These are phyloP conservation scores for Notarius quadriscutis DNA, from an alignment of 2,113 vertebrate species.

Conservation along the genomic window DNA sequence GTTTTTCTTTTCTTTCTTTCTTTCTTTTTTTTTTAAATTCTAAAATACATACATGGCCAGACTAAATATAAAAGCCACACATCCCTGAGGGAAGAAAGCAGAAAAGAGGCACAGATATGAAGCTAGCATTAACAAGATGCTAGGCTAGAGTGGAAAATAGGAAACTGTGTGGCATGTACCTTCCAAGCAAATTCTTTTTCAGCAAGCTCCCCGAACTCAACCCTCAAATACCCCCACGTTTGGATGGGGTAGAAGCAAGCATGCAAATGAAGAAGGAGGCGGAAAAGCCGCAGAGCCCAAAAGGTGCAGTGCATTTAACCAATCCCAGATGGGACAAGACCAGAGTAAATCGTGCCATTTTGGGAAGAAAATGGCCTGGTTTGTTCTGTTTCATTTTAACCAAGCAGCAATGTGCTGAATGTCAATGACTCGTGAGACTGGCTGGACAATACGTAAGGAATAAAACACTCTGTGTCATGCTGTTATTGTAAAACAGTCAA, in stretches of 20 bases:
- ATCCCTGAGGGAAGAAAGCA: neutral
- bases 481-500: neutral
- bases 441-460: neutral
- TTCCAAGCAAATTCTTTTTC: constrained; percentile 63
- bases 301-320: constrained; percentile 5
- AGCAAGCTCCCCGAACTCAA: neutral
- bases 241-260: neutral
- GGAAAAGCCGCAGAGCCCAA: neutral
- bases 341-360: neutral
- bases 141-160: constrained; percentile 57
- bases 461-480: neutral
- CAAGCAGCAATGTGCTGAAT: constrained; percentile 1
- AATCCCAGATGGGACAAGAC: constrained; percentile 7
- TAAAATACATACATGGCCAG: constrained; percentile 30
- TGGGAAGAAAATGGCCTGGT: neutral
- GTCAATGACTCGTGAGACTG: neutral
- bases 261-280: constrained; percentile 22
- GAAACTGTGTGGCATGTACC: constrained; percentile 62
- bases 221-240: neutral
- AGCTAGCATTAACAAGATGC: constrained; percentile 25
- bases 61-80: constrained; percentile 40
- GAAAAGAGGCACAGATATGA: constrained; percentile 23
- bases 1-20: constrained; percentile 16
- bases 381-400: neutral
- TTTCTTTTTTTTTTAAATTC: neutral